Evolutionary conservation across 2,888 invertebrate genomes (phyloP).

Genomic region (Calameuta pallipes): DNA sequence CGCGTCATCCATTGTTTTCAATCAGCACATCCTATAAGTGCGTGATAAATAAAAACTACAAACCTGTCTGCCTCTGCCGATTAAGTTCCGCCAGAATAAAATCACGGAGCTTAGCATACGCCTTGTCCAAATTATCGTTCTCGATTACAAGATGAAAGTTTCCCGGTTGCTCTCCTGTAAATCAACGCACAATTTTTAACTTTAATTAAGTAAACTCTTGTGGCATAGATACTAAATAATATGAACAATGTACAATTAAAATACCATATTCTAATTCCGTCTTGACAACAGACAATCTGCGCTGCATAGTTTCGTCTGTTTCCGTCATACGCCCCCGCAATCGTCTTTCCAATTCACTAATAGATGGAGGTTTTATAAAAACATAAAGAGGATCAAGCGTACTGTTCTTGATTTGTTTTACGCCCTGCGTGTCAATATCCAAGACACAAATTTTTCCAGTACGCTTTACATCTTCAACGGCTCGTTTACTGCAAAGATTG

Average conservation of each 20-base stretch:
- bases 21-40: not conserved
- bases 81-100: slow-evolving; percentile 76
- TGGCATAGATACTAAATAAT: slow-evolving; percentile 4
- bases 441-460: slow-evolving; percentile 91
- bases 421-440: slow-evolving; percentile 96
- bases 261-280: slow-evolving; percentile 88
- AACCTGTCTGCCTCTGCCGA: slow-evolving; percentile 64
- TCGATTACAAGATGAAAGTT: slow-evolving; percentile 87
- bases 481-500: slow-evolving; percentile 76
- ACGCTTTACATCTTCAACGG: slow-evolving; percentile 83
- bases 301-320: slow-evolving; percentile 84
- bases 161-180: slow-evolving; percentile 71
- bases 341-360: slow-evolving; percentile 80
- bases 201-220: not conserved
- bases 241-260: slow-evolving; percentile 17
- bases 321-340: slow-evolving; percentile 88
- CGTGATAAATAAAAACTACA: not conserved
- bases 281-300: slow-evolving; percentile 81
- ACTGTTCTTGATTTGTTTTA: slow-evolving; percentile 86
- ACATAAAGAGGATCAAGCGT: slow-evolving; percentile 86
- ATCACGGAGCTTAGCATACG: slow-evolving; percentile 80
- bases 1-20: not conserved
- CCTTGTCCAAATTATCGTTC: slow-evolving; percentile 84
- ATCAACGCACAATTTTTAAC: slow-evolving; percentile 1
- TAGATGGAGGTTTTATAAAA: slow-evolving; percentile 92